Conservation (phyloP, 2,113 vertebrate genomes). For the Gorsachius goisagi region DNA sequence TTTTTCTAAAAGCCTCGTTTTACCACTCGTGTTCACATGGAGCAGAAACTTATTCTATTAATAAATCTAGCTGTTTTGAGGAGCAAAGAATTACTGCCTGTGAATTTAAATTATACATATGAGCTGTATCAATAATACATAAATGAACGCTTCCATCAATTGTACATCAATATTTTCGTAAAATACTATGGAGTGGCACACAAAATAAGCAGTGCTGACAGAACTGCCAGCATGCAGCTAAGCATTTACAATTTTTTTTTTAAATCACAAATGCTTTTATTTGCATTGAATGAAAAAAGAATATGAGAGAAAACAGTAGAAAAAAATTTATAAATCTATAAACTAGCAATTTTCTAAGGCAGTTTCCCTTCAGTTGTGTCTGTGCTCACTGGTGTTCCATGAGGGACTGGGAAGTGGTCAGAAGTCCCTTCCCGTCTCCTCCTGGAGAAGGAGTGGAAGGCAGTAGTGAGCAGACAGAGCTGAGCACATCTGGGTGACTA, state of each 20-base stretch:
- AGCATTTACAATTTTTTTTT: not conserved
- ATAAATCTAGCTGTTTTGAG: not conserved
- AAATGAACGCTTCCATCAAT: not conserved
- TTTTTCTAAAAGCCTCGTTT: not conserved
- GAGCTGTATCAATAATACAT: not conserved
- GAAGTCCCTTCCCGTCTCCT: not conserved
- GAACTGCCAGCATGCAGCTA: not conserved
- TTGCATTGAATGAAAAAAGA: not conserved
- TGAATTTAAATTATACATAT: slow-evolving; percentile 26
- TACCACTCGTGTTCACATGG: not conserved
- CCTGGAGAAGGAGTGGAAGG: not conserved
- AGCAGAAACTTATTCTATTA: not conserved
- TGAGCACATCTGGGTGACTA: not conserved
- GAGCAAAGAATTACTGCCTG: not conserved
- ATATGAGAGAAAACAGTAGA: not conserved
- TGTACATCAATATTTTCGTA: not conserved
- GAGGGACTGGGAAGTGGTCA: not conserved
- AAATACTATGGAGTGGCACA: not conserved
- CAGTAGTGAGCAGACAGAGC: not conserved
- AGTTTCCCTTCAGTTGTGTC: not conserved
- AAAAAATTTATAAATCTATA: not conserved
- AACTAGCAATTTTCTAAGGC: not conserved
- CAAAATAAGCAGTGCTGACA: not conserved
- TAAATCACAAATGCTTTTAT: not conserved
- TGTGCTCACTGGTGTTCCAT: not conserved